Conservation (phyloP, 2,113 vertebrate genomes). For the Tetrax tetrax region DNA sequence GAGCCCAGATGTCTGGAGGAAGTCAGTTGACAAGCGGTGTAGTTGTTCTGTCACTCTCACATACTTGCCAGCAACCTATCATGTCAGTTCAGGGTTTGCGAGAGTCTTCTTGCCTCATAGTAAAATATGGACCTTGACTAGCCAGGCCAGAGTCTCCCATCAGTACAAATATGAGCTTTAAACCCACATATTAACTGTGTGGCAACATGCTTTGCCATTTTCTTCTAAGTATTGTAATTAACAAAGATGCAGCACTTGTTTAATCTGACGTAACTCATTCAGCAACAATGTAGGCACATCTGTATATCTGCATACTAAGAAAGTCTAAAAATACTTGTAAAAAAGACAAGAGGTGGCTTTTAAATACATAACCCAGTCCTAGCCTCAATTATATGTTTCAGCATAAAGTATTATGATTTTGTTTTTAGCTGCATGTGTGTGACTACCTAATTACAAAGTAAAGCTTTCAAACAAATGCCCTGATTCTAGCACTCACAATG, state of each 20-base stretch:
- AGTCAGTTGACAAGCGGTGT: accelerated
- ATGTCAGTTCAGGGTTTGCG: not conserved
- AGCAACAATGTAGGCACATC: conserved; percentile 64
- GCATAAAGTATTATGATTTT: conserved; percentile 61
- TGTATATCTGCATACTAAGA: conserved; percentile 70
- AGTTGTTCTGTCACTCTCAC: not conserved
- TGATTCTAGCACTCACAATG: not conserved
- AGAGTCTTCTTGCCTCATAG: not conserved
- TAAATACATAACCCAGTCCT: conserved; percentile 50
- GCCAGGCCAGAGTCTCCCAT: not conserved
- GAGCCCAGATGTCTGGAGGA: not conserved
- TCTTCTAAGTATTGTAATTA: conserved; percentile 52
- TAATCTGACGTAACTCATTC: conserved; percentile 52
- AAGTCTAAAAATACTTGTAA: conserved; percentile 69
- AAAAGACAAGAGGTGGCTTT: conserved; percentile 69
- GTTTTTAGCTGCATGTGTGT: conserved; percentile 65
- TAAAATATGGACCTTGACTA: not conserved
- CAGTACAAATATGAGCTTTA: not conserved
- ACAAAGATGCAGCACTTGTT: conserved; percentile 12
- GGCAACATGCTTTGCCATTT: conserved; percentile 25
- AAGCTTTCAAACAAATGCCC: conserved; percentile 49
- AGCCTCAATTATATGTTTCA: conserved; percentile 71
- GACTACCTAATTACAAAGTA: conserved; percentile 76
- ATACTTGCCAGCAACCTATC: not conserved
- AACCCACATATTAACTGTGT: not conserved